Base-by-base conservation (phyloP, 2,113 vertebrate genomes). In the Hoplias malabaricus region DNA sequence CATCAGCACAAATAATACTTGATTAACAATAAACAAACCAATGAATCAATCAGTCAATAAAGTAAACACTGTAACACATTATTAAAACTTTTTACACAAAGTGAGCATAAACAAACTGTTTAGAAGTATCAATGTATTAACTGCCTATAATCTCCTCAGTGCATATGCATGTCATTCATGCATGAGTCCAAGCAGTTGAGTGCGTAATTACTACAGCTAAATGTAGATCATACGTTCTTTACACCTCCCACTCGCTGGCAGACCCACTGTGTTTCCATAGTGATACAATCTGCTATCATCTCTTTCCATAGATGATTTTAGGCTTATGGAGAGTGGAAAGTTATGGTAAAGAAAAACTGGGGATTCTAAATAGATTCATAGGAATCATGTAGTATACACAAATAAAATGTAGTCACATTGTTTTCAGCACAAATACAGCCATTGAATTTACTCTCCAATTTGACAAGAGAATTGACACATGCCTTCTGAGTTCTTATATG, bases 211-310 rank as follows among this genome's bases (percentile, higher is more conserved):
- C 59, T 71, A 72, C 53, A 77, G 83, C 86, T 85, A 89, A 90
- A 85, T 68, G 43, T 79, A 87, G 84, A 86, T 87, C 86, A 89
- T 91, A 82, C 85, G 84, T 89, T 86, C 80, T 85, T 81, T 78
- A 82, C 82, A 77, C 78, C 90, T 87, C 90, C 89, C 89, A 92
- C 90, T 34, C 89, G 80, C 79, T 87, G 83, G 85, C 80, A 86
- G 78, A 74, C 69, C 82, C 77, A 84, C 87, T 88, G 84, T 82
- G 92, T 93, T 93, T 78, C 90, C 90, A 92, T 92, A 89, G 92
- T n/a, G 42, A 93, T 90, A 84, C 86, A 87, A 89, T 89, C 87
- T 90, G 86, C 75, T 88, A 54, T 74, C 54, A 82, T 86, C 86
- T 81, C 83, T 72, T 84, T 86, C 72, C 73, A 88, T 36, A 43